A percentile compares a stretch with the other conserved stretches of the same genome.
Conservation (phyloP, 2,113 vertebrate species). For the Myrmecobius fasciatus region DNA sequence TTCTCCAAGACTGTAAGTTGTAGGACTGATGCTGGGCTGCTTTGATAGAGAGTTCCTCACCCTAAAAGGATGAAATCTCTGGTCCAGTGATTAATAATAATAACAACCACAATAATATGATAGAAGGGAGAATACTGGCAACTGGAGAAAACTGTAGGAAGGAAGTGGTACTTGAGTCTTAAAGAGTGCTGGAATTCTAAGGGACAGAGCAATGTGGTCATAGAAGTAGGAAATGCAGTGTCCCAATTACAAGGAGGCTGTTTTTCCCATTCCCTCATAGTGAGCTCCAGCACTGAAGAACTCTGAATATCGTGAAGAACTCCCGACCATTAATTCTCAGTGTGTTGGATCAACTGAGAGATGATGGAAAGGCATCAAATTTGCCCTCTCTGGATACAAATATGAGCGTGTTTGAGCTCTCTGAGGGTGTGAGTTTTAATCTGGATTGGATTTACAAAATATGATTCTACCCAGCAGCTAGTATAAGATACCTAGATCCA, state of each 20-base stretch:
- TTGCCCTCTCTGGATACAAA: neutral
- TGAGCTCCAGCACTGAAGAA: neutral
- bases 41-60: neutral
- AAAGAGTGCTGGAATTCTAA: neutral
- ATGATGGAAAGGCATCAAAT: neutral
- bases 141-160: neutral
- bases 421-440: neutral
- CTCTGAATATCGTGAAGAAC: neutral
- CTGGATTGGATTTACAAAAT: neutral
- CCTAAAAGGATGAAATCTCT: neutral
- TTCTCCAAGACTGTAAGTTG: neutral
- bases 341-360: neutral
- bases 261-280: neutral
- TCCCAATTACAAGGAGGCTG: neutral
- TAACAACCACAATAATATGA: neutral
- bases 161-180: neutral
- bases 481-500: neutral
- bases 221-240: neutral
- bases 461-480: neutral
- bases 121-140: neutral
- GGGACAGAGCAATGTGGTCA: neutral
- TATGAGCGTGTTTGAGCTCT: neutral
- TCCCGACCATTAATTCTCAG: neutral
- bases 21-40: neutral
- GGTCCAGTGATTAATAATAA: neutral